Conservation (phyloP, 1,140 invertebrate species). For the Achroia grisella region DNA sequence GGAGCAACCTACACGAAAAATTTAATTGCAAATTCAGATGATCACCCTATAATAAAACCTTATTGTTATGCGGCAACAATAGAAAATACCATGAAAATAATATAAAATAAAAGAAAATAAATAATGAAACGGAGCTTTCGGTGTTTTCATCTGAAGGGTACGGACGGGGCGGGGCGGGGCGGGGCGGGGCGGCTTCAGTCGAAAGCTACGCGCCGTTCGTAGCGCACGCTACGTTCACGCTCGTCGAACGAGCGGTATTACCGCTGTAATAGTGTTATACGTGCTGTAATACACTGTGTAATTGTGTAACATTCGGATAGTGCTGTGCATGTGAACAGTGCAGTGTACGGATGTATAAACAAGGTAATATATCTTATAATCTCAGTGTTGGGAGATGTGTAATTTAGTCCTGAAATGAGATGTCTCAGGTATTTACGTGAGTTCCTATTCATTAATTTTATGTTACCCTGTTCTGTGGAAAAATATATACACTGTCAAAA, state of each 20-base stretch:
- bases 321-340: conserved; percentile 16
- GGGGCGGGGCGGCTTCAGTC: conserved; percentile 62
- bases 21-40: not conserved
- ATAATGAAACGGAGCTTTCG: conserved; percentile 13
- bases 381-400: too few relatives aligned
- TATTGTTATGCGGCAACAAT: conserved; percentile 4
- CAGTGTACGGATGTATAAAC: not conserved
- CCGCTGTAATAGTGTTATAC: not conserved
- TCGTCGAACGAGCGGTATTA: conserved; percentile 6
- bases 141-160: conserved; percentile 4
- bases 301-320: conserved; percentile 15
- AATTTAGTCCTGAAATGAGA: too few relatives aligned
- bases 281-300: conserved; percentile 3
- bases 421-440: too few relatives aligned
- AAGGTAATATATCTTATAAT: too few relatives aligned
- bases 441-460: too few relatives aligned
- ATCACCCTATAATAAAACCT: not conserved
- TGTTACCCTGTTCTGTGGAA: too few relatives aligned
- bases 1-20: not conserved
- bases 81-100: not conserved
- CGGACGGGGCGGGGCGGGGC: conserved; percentile 16
- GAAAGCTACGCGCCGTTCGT: conserved; percentile 50
- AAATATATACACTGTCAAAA: too few relatives aligned
- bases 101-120: conserved; percentile 6
- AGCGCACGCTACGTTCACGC: conserved; percentile 40